phyloP scores from a whole-genome alignment of 1,140 invertebrate genomes.

The Camponotus vicinus region DNA sequence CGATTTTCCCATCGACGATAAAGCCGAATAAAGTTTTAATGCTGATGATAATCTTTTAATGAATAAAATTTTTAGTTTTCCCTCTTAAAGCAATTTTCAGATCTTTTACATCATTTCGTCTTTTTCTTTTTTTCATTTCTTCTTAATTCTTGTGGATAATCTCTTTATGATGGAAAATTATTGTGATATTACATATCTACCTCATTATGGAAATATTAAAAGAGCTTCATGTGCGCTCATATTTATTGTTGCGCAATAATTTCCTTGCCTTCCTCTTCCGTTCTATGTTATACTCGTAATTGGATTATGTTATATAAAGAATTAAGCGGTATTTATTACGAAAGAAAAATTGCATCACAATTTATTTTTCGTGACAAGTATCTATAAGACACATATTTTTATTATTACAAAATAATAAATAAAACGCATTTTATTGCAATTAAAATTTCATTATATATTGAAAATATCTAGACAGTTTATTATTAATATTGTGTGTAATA shows the following conservation, averaged over 20 bases:
- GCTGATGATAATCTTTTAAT: slow-evolving; percentile 5
- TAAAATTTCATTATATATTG: background rate
- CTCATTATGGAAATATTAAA: background rate
- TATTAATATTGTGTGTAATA: background rate
- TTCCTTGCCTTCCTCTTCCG: background rate
- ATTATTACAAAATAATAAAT: slow-evolving; percentile 23
- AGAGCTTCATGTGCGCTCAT: background rate
- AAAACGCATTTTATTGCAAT: background rate
- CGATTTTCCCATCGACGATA: slow-evolving; percentile 6
- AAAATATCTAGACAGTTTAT: background rate
- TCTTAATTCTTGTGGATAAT: background rate
- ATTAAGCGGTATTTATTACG: slow-evolving; percentile 15
- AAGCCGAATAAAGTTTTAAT: background rate
- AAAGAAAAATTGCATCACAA: slow-evolving; percentile 1
- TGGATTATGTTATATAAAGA: slow-evolving; percentile 6
- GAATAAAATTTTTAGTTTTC: background rate
- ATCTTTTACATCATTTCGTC: background rate
- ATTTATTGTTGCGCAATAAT: slow-evolving; percentile 4
- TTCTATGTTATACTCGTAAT: background rate
- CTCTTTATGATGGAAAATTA: background rate
- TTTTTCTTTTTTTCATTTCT: background rate
- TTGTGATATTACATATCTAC: background rate
- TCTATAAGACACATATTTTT: background rate
- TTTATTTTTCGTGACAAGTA: background rate
- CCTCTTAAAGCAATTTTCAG: background rate